These are phyloP conservation scores for Oryctes rhinoceros DNA, from an alignment of 1,140 invertebrate species.

Conservation along the genomic window DNA sequence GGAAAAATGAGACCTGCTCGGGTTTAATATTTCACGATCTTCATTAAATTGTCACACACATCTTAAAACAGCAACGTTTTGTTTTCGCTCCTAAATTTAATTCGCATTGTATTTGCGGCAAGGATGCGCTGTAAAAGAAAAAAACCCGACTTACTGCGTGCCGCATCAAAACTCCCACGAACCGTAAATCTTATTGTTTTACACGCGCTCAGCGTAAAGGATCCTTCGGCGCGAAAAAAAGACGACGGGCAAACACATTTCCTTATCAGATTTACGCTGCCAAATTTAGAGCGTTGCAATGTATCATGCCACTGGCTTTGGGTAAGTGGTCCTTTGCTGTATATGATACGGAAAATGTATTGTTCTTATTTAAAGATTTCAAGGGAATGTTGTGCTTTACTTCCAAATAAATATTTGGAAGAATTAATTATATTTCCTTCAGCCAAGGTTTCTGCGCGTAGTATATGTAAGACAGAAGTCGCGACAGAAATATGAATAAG, in stretches of 20 bases:
- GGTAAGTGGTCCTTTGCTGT: too few species aligned
- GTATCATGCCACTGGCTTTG: not conserved
- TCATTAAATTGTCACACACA: conserved; percentile 18
- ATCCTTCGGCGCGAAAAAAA: conserved; percentile 6
- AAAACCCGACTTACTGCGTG: not conserved
- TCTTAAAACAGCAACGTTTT: conserved; percentile 6
- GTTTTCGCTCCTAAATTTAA: conserved; percentile 10
- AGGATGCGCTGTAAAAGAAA: conserved; percentile 25
- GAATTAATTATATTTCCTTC: too few species aligned
- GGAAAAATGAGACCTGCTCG: not conserved
- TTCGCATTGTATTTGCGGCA: not conserved
- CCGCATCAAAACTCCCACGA: not conserved
- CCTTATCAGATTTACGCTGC: conserved; percentile 16
- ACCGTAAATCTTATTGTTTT: conserved; percentile 32
- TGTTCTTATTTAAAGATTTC: too few species aligned
- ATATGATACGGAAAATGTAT: too few species aligned
- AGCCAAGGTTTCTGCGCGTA: too few species aligned
- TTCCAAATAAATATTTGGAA: too few species aligned
- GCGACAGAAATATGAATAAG: too few species aligned
- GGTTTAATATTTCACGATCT: conserved; percentile 15
- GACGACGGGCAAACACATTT: not conserved
- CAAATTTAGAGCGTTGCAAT: not conserved
- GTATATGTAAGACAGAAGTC: too few species aligned
- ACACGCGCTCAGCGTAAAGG: not conserved
- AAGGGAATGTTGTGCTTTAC: too few species aligned